phyloP scores from a whole-genome alignment of 2,797 vertebrate genomes.

The Hypotaenidia okinawae region DNA sequence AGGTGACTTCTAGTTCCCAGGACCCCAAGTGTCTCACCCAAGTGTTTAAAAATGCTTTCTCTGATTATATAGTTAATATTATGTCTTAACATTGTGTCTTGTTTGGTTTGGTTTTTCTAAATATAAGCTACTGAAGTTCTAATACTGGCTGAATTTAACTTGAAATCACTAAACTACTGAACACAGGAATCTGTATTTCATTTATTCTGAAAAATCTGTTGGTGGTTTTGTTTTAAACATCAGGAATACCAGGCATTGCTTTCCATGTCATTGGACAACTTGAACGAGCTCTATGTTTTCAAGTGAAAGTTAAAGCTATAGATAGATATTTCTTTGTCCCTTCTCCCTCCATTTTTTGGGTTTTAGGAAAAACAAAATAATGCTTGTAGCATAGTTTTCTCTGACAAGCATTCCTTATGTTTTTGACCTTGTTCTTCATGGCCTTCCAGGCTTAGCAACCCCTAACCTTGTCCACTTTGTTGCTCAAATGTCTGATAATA shows the following conservation, averaged over 20 bases:
- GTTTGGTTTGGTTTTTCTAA: not conserved
- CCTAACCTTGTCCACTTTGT: not conserved
- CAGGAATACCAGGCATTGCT: not conserved
- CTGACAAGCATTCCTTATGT: not conserved
- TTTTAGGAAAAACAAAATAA: not conserved
- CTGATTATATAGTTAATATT: not conserved
- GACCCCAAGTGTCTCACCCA: not conserved
- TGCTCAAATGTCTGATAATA: not conserved
- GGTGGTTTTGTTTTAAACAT: not conserved
- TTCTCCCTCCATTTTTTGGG: not conserved
- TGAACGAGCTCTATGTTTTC: not conserved
- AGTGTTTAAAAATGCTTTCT: not conserved
- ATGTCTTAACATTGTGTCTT: not conserved
- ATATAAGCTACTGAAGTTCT: not conserved
- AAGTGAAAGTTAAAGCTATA: not conserved
- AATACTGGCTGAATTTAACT: not conserved
- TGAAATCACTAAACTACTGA: not conserved
- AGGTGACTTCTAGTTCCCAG: not conserved
- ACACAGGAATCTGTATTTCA: not conserved
- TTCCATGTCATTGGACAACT: not conserved
- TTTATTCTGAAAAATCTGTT: not conserved
- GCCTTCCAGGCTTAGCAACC: not conserved
- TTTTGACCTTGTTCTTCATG: not conserved
- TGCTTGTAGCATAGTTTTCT: not conserved
- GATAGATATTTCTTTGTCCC: not conserved